Evolutionary conservation across 1,140 invertebrate species (phyloP), one percentile per base, ranked within the genome.

Genomic region (Zaprionus gabonicus): DNA sequence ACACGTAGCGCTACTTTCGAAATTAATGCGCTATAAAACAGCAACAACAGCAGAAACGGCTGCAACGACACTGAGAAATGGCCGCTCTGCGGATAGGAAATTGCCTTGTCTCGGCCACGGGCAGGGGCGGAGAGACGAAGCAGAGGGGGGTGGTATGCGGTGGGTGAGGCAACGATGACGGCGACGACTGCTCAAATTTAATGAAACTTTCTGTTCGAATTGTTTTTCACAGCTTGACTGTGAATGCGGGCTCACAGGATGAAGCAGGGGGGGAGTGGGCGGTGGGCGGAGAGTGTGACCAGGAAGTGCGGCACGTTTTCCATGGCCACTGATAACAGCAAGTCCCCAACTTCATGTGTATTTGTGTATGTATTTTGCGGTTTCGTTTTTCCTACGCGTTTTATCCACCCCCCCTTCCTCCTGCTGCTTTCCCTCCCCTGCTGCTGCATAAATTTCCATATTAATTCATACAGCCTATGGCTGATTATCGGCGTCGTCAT

Each of bases 11-110:
- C 75, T 86, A 90, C 84, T 88, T 88, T 83, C 81, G 85, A 85
- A 90, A 90, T 88, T 85, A 88, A 88, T 88, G 85, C 81, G 85
- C 84, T 87, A 87, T 87, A 87, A 87, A 88, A 76, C 83, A 75
- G 74, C 77, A 70, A 73, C 78, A 81, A 53, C 77, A 62, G 59
- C 67, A 75, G 72, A 62, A 70, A 57, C 70, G 56, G 66, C 60
- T 67, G 53, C 17, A 51, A 62, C 86, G 83, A 88, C 84, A 83
- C 82, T 86, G 84, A 78, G 83, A 80, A 88, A 88, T 88, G 84
- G 80, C 80, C 73, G 70, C 83, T 66, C 75, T 65, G 78, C 67
- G 84, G 71, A 84, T 81, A 88, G 83, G 80, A 87, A 87, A 87
- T 88, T 84, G 85, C 78, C 84, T 80, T 83, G 84, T 41, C 75